phyloP scores from a whole-genome alignment of 2,888 invertebrate genomes.

The Nemotelus pantherinus region DNA sequence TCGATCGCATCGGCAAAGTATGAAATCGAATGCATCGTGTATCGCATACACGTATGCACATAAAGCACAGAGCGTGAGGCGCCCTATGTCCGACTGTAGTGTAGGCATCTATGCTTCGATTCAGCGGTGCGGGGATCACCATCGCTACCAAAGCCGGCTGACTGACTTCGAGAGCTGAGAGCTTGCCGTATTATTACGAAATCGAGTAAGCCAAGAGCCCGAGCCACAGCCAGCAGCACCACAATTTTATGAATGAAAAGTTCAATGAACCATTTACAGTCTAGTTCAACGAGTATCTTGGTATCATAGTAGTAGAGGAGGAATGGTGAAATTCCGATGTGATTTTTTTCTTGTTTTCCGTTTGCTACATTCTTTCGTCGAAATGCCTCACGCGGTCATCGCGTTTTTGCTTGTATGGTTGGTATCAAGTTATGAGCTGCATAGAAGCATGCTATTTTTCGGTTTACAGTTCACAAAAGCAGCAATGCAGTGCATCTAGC shows the following conservation, averaged over 20 bases:
- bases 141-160: slow-evolving; percentile 16
- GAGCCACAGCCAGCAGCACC: slow-evolving; percentile 31
- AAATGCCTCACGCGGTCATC: slow-evolving; percentile 19
- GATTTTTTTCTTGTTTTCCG: slow-evolving; percentile 35
- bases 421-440: not conserved
- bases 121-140: not conserved
- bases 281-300: slow-evolving; percentile 43
- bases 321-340: slow-evolving; percentile 45
- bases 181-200: slow-evolving; percentile 52
- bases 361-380: slow-evolving; percentile 27
- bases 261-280: slow-evolving; percentile 56
- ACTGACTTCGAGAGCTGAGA: slow-evolving; percentile 23
- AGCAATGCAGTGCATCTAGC: not conserved
- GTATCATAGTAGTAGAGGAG: slow-evolving; percentile 41
- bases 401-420: slow-evolving; percentile 28
- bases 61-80: not conserved
- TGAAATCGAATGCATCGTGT: not conserved
- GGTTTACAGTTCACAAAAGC: slow-evolving; percentile 25
- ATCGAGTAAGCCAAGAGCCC: slow-evolving; percentile 52
- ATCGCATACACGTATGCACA: slow-evolving; percentile 32
- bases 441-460: slow-evolving; percentile 16
- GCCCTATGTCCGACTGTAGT: slow-evolving; percentile 7
- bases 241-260: slow-evolving; percentile 62
- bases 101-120: slow-evolving; percentile 10
- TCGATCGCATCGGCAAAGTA: not conserved